Evolutionary conservation across 2,888 invertebrate genomes (phyloP).

Genomic region (Sminthurinus aureus): DNA sequence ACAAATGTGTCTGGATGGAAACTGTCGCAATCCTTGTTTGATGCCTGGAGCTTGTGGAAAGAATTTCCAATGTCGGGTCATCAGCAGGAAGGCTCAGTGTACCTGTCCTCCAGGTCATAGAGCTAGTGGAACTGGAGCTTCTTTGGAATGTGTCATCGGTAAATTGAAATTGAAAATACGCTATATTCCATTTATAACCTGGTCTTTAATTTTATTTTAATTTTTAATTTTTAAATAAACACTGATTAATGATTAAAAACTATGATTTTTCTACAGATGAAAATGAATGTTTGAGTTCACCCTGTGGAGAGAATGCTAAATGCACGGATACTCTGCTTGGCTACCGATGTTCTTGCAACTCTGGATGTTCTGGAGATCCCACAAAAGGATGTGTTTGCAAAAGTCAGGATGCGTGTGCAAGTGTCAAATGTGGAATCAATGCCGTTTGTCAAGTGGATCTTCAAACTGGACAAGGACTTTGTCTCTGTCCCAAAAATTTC

Average conservation of each 20-base stretch:
- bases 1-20: slow-evolving; percentile 75
- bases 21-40: slow-evolving; percentile 84
- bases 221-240: no score
- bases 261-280: slow-evolving; percentile 64
- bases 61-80: slow-evolving; percentile 84
- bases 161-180: slow-evolving; percentile 31
- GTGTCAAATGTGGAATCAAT: slow-evolving; percentile 81
- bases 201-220: not conserved
- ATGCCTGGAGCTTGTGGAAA: slow-evolving; percentile 66
- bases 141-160: slow-evolving; percentile 73
- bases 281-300: slow-evolving; percentile 79
- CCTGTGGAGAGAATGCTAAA: slow-evolving; percentile 83
- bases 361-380: slow-evolving; percentile 77
- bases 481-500: slow-evolving; percentile 82
- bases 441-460: slow-evolving; percentile 79
- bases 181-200: not conserved
- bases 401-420: slow-evolving; percentile 75
- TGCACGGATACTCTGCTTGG: slow-evolving; percentile 82
- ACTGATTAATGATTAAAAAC: not conserved
- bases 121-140: slow-evolving; percentile 69
- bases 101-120: slow-evolving; percentile 77
- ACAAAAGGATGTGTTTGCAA: slow-evolving; percentile 77
- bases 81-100: slow-evolving; percentile 78
- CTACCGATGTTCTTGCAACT: slow-evolving; percentile 80
- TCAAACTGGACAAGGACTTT: slow-evolving; percentile 63